Conservation (phyloP, 1,140 invertebrate genomes). For the Sminthurides bifidus region DNA sequence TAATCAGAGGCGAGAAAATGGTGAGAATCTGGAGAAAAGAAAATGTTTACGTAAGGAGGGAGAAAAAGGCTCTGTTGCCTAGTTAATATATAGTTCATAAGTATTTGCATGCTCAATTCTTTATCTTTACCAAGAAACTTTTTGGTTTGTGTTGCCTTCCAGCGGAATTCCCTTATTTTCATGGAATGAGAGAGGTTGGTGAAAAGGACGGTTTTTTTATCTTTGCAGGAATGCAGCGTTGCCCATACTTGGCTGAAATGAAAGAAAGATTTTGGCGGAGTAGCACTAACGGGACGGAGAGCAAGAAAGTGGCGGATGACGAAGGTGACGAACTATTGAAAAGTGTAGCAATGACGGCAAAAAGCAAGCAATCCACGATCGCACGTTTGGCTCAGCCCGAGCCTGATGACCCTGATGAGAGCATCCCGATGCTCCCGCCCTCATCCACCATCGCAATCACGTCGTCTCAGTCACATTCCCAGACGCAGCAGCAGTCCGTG, state of each 20-base stretch:
- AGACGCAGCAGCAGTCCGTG: slow-evolving; percentile 15
- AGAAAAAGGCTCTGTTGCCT: too few relatives aligned
- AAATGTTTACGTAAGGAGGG: too few relatives aligned
- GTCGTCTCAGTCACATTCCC: slow-evolving; percentile 5
- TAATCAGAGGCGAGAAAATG: too few relatives aligned
- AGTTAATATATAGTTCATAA: too few relatives aligned
- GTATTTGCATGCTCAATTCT: too few relatives aligned
- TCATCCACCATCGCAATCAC: slow-evolving; percentile 9
- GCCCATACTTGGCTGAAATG: slow-evolving; percentile 32
- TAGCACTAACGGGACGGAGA: slow-evolving; percentile 30
- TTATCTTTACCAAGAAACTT: too few relatives aligned
- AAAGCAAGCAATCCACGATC: slow-evolving; percentile 33
- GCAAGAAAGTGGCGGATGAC: slow-evolving; percentile 30
- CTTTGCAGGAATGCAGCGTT: slow-evolving; percentile 34
- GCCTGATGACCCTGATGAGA: slow-evolving; percentile 31
- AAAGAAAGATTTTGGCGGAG: slow-evolving; percentile 33
- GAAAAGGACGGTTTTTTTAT: too few relatives aligned
- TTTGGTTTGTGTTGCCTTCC: too few relatives aligned
- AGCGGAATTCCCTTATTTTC: too few relatives aligned
- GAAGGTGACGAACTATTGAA: slow-evolving; percentile 32
- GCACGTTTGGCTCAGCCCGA: slow-evolving; percentile 31
- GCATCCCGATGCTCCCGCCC: slow-evolving; percentile 26
- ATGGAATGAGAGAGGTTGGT: too few relatives aligned
- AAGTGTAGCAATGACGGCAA: slow-evolving; percentile 32
- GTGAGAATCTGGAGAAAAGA: too few relatives aligned